Percentiles rank a stretch among this genome's conserved stretches.
phyloP scores from a whole-genome alignment of 2,113 vertebrate genomes.

The Micromys minutus region DNA sequence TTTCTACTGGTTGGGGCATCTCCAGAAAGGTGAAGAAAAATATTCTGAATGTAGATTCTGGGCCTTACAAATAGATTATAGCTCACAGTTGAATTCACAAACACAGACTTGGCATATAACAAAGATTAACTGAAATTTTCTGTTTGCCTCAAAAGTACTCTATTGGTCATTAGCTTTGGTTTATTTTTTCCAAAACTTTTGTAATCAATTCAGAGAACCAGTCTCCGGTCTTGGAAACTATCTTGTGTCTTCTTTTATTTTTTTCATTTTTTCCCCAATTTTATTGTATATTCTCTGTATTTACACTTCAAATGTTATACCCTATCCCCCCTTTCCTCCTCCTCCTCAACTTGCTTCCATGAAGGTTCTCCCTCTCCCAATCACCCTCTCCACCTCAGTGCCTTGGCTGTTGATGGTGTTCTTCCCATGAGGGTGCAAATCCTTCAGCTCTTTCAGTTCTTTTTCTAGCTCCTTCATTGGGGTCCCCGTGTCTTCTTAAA shows the following conservation, averaged over 20 bases:
- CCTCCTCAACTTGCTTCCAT: no score
- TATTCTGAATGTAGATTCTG: neutral
- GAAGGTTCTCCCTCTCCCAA: no score
- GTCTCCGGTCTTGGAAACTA: slow-evolving; percentile 18
- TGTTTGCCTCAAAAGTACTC: slow-evolving; percentile 29
- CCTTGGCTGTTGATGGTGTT: no score
- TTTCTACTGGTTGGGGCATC: neutral
- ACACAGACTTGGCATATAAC: neutral
- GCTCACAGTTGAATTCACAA: neutral
- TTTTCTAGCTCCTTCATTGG: no score
- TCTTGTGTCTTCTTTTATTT: neutral
- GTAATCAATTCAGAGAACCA: slow-evolving; percentile 29
- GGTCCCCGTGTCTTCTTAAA: neutral
- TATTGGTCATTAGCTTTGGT: slow-evolving; percentile 1
- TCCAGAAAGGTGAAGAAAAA: neutral
- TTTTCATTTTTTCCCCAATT: no score
- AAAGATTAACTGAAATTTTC: neutral
- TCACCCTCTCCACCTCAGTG: no score
- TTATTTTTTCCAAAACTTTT: slow-evolving; percentile 42
- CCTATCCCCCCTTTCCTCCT: no score
- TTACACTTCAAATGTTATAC: no score
- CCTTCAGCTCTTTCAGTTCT: no score
- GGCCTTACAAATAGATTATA: neutral
- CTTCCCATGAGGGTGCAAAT: no score
- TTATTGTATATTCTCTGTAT: no score